Evolutionary conservation across 2,113 vertebrate genomes (phyloP).

Genomic region (Meriones unguiculatus): DNA sequence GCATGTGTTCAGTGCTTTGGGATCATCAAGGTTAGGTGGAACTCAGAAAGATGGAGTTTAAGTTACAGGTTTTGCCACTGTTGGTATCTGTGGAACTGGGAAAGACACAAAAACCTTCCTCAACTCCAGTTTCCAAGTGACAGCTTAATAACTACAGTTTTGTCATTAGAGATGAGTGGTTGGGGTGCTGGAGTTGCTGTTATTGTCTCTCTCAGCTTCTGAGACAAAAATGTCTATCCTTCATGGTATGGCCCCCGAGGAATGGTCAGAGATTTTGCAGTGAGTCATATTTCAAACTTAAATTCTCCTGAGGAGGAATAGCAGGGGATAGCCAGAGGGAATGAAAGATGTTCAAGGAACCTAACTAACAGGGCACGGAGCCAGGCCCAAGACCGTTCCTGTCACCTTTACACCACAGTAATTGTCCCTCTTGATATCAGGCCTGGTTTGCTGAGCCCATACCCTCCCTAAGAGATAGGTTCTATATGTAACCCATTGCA

Average conservation of each 20-base stretch:
- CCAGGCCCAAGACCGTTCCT: background rate
- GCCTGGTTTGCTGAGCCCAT: background rate
- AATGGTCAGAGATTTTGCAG: background rate
- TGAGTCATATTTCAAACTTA: background rate
- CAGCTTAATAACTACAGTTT: background rate
- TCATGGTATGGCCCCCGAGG: background rate
- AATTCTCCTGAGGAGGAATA: background rate
- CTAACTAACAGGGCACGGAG: background rate
- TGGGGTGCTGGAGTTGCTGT: background rate
- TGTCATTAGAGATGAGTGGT: background rate
- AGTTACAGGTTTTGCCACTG: background rate
- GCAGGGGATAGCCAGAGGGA: background rate
- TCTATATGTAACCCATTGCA: background rate
- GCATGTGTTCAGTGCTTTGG: background rate
- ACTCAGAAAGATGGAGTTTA: background rate
- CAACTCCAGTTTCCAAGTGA: background rate
- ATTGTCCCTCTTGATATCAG: background rate
- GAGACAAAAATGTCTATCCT: background rate
- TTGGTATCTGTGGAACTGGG: background rate
- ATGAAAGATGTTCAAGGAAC: too few relatives aligned
- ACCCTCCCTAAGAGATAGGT: background rate
- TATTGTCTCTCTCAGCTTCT: background rate
- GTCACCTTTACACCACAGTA: background rate
- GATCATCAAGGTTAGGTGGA: background rate
- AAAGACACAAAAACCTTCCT: rapidly evolving